Base-by-base conservation (phyloP, 2,888 invertebrate genomes). In the Endotricha flammealis region DNA sequence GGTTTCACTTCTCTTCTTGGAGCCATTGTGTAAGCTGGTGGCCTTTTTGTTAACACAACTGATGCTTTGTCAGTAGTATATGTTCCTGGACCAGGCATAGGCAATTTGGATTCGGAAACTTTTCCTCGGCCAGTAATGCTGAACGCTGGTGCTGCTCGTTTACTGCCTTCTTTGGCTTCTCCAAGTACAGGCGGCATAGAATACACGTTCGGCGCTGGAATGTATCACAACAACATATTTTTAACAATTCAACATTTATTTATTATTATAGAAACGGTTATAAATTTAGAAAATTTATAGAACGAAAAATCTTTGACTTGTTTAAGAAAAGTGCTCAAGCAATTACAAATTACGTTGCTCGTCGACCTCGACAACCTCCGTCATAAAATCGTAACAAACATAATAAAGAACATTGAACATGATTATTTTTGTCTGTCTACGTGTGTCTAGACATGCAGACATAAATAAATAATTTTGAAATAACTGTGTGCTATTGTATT, bases 21-120 rank as follows among this genome's bases (percentile, higher is more conserved):
- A 22, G 95, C 94, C 87, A 98, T 95, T 20, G 95, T 95, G 72
- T 93, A 98, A 16, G 94, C 91, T 0, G 97, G 97, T 7, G 95
- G 90, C 45, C 88, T 77, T 44, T 72, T 79, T 2, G 57, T 58
- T 6, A 83, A 58, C 9, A 72, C 82, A 9, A 79, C 57, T 0
- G 78, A 66, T 8, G 88, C 88, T 44, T 89, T 88, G 38, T 91
- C 89, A n/a, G 90, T 86, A 29, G 90, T 89, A 49, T 90, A 90
- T 0, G 93, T 90, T 27, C 95, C 96, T 6, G 98, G 97, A 24
- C 97, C 97, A 5, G 96, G 96, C 50, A 92, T 88, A 0, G 77
- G 71, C 1, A 57, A 60, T 46, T 78, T 82, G 6, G 63, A 51
- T 32, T 77, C 83, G 4, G 53, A 41, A 9, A 88, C 86, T 68